Conservation (phyloP, 2,113 vertebrate genomes). For the Alligator mississippiensis region DNA sequence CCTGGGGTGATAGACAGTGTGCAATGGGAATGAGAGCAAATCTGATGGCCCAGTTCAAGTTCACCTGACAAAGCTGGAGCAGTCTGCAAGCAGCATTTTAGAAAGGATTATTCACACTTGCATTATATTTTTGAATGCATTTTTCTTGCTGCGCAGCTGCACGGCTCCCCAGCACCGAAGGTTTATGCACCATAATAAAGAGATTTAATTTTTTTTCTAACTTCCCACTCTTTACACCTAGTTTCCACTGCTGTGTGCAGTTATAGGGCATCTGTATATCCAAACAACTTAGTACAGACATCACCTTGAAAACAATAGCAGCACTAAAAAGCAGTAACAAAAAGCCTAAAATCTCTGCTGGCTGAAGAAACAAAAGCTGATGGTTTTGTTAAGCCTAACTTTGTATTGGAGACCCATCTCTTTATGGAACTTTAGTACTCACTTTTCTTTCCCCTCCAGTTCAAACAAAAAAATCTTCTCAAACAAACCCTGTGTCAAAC, state of each 20-base stretch:
- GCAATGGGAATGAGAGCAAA: conserved; percentile 74
- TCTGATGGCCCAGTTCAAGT: conserved; percentile 80
- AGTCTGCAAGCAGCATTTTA: conserved; percentile 71
- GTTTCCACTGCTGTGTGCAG: conserved; percentile 38
- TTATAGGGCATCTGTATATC: conserved; percentile 63
- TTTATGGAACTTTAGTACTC: conserved; percentile 1
- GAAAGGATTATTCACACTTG: conserved; percentile 86
- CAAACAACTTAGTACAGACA: conserved; percentile 63
- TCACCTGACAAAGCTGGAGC: conserved; percentile 85
- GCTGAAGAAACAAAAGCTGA: conserved; percentile 59
- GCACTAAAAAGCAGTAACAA: background rate
- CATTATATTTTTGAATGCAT: conserved; percentile 81
- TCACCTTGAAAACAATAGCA: conserved; percentile 63
- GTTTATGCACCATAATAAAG: conserved; percentile 82
- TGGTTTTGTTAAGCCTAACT: conserved; percentile 22
- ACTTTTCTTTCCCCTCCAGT: background rate
- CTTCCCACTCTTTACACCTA: conserved; percentile 68
- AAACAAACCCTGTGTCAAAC: background rate
- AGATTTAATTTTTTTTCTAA: conserved; percentile 78
- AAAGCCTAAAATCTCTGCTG: conserved; percentile 48
- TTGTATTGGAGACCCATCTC: conserved; percentile 1
- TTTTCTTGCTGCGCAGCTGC: conserved; percentile 80
- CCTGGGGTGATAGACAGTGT: conserved; percentile 80
- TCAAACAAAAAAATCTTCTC: background rate
- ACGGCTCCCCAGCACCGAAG: conserved; percentile 72